Base-by-base conservation (phyloP, 2,888 invertebrate genomes). In the Zygaena filipendulae region DNA sequence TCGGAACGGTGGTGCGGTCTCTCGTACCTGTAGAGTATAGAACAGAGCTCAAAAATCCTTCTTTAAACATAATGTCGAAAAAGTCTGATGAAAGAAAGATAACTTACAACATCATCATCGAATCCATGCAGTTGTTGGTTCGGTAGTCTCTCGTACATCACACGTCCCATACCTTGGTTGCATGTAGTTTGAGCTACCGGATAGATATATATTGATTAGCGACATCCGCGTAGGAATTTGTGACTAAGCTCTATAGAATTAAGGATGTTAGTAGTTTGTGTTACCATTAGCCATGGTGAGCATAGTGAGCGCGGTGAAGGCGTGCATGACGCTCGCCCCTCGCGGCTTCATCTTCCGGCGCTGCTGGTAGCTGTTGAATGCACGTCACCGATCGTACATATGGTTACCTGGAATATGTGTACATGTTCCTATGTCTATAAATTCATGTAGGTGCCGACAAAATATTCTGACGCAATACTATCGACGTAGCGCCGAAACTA, bases 121-220 rank as follows among this genome's bases (percentile, higher is more conserved):
- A 91, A 93, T 36, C 92, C 92, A 74, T 92, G 92, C 19, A 93
- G 72, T 61, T 94, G 93, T 52, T 92, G 91, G 61, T 94, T 93
- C 20, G 94, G 92, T 48, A 95, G 69, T 51, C 93, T 83, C 70
- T 95, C 94, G 58, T 93, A 95, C 71, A 92, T 89, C 18, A 94
- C 87, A 56, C 92, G 84, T 21, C 95, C 95, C 59, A 91, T 84
- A 30, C 94, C 94, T 59, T 92, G 90, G 59, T 94, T 94, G 67
- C 95, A 95, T 34, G 92, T 91, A 40, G 92, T 93, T 86, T 94
- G 94, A 54, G 90, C 91, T 91, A 67, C 4, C 4, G 7, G 7
- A 16, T 16, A 16, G 7, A 16, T 16, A 16, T 6, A 4, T 7
- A 6, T 16, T 6, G 7, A 16, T 16, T 6, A 16, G n/a, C n/a